Percentiles rank a stretch among this genome's conserved stretches.
Conservation (phyloP, 1,140 invertebrate species). For the Aphelinus certus region DNA sequence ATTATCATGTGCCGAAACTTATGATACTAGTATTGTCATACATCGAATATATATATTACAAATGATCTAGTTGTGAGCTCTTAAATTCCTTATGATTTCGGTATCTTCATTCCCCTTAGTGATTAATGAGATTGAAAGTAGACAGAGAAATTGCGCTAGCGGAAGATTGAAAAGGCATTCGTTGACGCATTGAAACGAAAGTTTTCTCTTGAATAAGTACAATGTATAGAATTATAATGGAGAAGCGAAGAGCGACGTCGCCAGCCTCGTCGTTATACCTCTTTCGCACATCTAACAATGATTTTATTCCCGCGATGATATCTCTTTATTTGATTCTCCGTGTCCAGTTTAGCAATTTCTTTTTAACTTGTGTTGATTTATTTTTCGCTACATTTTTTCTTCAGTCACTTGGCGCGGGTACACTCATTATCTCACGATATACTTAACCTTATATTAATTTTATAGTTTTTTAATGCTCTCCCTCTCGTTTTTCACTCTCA, state of each 20-base stretch:
- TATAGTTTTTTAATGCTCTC: background rate
- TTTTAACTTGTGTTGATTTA: background rate
- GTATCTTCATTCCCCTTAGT: background rate
- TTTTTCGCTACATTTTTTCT: background rate
- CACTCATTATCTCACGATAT: slow-evolving; percentile 17
- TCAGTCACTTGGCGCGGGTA: background rate
- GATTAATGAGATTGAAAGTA: slow-evolving; percentile 30
- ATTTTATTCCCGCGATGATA: slow-evolving; percentile 10
- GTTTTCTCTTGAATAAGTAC: slow-evolving; percentile 24
- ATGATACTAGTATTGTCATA: too few species aligned
- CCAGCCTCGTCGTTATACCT: slow-evolving; percentile 25
- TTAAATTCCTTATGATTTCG: background rate
- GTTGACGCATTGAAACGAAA: slow-evolving; percentile 26
- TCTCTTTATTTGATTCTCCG: slow-evolving; percentile 33
- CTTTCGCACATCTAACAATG: slow-evolving; percentile 14
- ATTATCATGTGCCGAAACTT: too few species aligned
- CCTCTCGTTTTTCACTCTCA: background rate
- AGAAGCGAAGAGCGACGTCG: slow-evolving; percentile 31
- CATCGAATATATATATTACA: too few species aligned
- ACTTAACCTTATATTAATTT: slow-evolving; percentile 13
- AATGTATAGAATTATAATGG: slow-evolving; percentile 22
- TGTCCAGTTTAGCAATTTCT: background rate
- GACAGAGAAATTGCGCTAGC: slow-evolving; percentile 36
- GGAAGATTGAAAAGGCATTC: slow-evolving; percentile 36
- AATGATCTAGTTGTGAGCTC: too few species aligned